Percentiles rank a stretch among this genome's conserved stretches.
phyloP scores from a whole-genome alignment of 2,113 vertebrate species.

The Brachypteracias leptosomus region DNA sequence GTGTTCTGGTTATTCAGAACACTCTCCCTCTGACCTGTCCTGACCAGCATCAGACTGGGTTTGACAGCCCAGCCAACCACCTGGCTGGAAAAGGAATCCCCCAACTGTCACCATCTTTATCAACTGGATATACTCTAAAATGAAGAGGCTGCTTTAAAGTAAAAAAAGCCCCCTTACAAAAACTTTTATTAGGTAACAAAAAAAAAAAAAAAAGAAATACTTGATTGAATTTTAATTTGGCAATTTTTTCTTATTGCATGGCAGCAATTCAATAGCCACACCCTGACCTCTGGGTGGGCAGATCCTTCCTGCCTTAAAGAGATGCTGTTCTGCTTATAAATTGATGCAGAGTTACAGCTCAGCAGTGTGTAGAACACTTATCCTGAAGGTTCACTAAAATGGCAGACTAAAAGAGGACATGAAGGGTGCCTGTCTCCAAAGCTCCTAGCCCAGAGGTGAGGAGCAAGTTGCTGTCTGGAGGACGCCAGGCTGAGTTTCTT shows the following conservation, averaged over 20 bases:
- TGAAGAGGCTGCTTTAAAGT: neutral
- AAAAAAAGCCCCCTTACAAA: neutral
- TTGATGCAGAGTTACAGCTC: no score
- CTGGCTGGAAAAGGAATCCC: neutral
- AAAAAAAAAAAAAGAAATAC: neutral
- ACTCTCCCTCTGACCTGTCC: neutral
- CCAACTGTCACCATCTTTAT: neutral
- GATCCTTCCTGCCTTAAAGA: neutral
- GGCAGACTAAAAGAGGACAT: neutral
- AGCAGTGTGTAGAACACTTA: no score
- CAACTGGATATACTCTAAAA: neutral
- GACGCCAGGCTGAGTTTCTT: neutral
- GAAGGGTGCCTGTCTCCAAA: neutral
- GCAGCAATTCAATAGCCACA: neutral
- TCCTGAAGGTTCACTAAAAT: no score
- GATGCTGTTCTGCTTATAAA: neutral
- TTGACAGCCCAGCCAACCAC: neutral
- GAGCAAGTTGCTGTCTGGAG: neutral
- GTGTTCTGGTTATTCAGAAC: neutral
- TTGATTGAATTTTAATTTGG: neutral
- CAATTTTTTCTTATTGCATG: neutral
- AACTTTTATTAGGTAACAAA: neutral
- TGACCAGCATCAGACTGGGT: neutral
- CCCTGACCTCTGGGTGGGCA: neutral
- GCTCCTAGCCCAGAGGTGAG: neutral